phyloP scores from a whole-genome alignment of 2,888 invertebrate genomes.

The Hofmannophila pseudospretella region DNA sequence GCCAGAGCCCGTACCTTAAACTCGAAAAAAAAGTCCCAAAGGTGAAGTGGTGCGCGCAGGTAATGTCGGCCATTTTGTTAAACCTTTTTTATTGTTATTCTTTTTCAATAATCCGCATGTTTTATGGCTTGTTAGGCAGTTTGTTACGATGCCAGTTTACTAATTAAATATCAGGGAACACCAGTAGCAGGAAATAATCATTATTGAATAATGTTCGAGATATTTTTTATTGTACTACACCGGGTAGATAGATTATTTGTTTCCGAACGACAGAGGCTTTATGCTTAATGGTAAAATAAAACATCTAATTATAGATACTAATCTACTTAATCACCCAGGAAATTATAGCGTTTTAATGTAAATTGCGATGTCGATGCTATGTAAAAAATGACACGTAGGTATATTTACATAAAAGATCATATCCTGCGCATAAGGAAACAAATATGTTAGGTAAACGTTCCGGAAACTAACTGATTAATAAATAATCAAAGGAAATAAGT shows the following conservation, averaged over 20 bases:
- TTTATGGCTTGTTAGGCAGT: slow-evolving; percentile 67
- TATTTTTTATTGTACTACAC: background rate
- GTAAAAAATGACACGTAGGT: slow-evolving; percentile 33
- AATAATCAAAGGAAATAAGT: too few relatives aligned
- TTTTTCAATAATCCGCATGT: slow-evolving; percentile 71
- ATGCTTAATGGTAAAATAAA: slow-evolving; percentile 16
- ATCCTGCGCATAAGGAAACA: slow-evolving; percentile 15
- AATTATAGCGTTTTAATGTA: slow-evolving; percentile 5
- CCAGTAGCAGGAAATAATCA: slow-evolving; percentile 52
- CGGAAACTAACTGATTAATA: too few relatives aligned
- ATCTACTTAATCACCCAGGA: slow-evolving; percentile 6
- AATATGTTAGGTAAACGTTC: background rate
- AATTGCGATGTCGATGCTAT: background rate
- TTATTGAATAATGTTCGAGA: slow-evolving; percentile 17
- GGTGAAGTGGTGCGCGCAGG: slow-evolving; percentile 58
- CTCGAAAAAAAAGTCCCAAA: slow-evolving; percentile 36
- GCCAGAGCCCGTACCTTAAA: slow-evolving; percentile 38
- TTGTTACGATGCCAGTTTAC: slow-evolving; percentile 53
- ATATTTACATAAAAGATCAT: slow-evolving; percentile 22
- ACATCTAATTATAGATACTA: slow-evolving; percentile 10
- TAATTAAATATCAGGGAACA: slow-evolving; percentile 55
- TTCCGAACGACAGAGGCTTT: background rate
- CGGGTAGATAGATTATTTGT: background rate
- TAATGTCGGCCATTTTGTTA: slow-evolving; percentile 62
- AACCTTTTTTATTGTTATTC: slow-evolving; percentile 51